Evolutionary conservation across 2,888 invertebrate species (phyloP).

Genomic region (Pachycephus smyrnensis): DNA sequence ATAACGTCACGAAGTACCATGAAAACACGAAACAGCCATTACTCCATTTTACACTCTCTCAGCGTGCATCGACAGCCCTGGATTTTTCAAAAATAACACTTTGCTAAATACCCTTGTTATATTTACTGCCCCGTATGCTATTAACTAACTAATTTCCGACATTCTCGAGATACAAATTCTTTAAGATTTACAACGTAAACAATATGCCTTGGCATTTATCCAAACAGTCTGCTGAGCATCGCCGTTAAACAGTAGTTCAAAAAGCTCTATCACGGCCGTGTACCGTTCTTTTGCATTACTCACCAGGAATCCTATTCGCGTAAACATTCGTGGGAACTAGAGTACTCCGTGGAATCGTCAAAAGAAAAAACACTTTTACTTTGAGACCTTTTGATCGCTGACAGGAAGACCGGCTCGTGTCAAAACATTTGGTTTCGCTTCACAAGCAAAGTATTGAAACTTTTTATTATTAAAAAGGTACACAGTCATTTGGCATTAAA

Average conservation of each 20-base stretch:
- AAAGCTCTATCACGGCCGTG: neutral
- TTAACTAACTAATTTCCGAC: neutral
- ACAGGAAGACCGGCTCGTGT: too few species aligned
- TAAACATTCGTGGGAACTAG: neutral
- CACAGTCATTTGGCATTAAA: too few species aligned
- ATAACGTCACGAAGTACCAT: neutral
- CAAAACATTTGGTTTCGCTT: too few species aligned
- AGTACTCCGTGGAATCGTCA: neutral
- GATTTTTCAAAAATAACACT: neutral
- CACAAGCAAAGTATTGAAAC: too few species aligned
- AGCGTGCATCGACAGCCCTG: neutral
- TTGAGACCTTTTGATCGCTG: too few species aligned
- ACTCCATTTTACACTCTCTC: neutral
- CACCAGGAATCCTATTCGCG: neutral
- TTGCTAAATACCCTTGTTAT: neutral
- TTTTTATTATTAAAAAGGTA: too few species aligned
- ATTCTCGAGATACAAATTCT: neutral
- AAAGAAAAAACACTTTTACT: neutral
- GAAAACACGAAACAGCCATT: neutral
- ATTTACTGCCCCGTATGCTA: neutral
- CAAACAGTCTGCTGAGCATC: neutral
- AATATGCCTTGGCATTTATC: neutral
- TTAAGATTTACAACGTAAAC: neutral
- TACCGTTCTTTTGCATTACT: neutral
- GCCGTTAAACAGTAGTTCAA: neutral